Percentiles rank a stretch among this genome's conserved stretches.
Evolutionary conservation across 1,140 invertebrate species (phyloP).

Genomic region (Diprion similis): DNA sequence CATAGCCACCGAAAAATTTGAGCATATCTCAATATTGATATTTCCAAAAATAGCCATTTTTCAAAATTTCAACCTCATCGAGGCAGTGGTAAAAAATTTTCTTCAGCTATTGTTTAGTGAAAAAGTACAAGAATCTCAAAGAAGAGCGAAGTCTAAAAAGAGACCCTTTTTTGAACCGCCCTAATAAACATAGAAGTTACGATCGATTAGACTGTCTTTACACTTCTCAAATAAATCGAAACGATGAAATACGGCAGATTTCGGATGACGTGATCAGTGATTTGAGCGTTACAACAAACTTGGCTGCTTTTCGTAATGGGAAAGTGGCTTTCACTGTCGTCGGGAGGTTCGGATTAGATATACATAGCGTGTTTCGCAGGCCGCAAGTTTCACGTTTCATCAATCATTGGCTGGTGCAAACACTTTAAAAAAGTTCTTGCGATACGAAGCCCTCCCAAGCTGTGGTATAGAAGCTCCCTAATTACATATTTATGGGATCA

Average conservation of each 20-base stretch:
- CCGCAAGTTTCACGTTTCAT: conserved; percentile 7
- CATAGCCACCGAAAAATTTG: no score
- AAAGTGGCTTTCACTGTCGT: neutral
- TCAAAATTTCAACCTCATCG: no score
- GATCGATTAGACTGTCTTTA: no score
- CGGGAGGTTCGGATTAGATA: neutral
- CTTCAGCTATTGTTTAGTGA: no score
- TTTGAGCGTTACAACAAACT: neutral
- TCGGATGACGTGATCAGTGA: neutral
- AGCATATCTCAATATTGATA: no score
- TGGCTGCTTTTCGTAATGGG: neutral
- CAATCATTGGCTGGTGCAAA: neutral
- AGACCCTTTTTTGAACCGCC: no score
- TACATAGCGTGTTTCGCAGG: neutral
- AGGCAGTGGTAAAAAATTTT: no score
- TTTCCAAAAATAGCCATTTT: no score
- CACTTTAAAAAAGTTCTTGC: neutral
- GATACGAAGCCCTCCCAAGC: neutral
- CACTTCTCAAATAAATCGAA: no score
- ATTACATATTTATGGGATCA: conserved; percentile 8
- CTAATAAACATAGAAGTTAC: no score
- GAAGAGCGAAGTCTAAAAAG: no score
- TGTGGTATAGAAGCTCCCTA: conserved; percentile 2
- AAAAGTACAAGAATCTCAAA: no score
- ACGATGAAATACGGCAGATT: neutral